These are phyloP conservation scores for Mamestra configurata DNA, from an alignment of 1,140 invertebrate genomes.

Conservation along the genomic window DNA sequence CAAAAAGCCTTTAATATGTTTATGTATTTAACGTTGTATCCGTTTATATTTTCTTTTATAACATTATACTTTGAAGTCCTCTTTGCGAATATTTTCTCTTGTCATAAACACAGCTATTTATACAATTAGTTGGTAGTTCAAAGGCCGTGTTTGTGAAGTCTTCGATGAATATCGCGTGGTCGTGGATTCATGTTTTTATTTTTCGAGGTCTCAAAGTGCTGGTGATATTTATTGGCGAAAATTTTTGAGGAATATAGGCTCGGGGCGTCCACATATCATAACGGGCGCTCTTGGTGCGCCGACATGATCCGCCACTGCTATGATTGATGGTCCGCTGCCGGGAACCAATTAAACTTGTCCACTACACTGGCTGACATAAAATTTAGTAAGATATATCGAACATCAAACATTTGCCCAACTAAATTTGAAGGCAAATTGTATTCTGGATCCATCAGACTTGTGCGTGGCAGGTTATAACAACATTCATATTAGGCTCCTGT, in stretches of 20 bases:
- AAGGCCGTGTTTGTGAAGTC: slow-evolving; percentile 11
- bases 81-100: slow-evolving; percentile 46
- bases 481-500: not conserved
- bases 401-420: slow-evolving; percentile 47
- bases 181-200: not conserved
- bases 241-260: slow-evolving; percentile 28
- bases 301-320: slow-evolving; percentile 61
- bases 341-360: slow-evolving; percentile 79
- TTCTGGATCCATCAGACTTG: not conserved
- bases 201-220: not conserved
- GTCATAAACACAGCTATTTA: slow-evolving; percentile 24
- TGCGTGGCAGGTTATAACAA: slow-evolving; percentile 16
- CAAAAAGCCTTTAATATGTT: slow-evolving; percentile 55
- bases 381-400: slow-evolving; percentile 71
- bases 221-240: slow-evolving; percentile 13
- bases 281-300: slow-evolving; percentile 43
- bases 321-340: slow-evolving; percentile 70
- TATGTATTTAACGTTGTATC: slow-evolving; percentile 51
- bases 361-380: slow-evolving; percentile 71
- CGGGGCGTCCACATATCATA: slow-evolving; percentile 27
- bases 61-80: slow-evolving; percentile 55
- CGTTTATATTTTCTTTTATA: slow-evolving; percentile 54
- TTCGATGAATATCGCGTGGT: not conserved
- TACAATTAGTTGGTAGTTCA: slow-evolving; percentile 24
- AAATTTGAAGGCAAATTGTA: slow-evolving; percentile 40